Evolutionary conservation across 2,113 vertebrate genomes (phyloP), one percentile per base, ranked within the genome.

Genomic region (Ariopsis seemanni): DNA sequence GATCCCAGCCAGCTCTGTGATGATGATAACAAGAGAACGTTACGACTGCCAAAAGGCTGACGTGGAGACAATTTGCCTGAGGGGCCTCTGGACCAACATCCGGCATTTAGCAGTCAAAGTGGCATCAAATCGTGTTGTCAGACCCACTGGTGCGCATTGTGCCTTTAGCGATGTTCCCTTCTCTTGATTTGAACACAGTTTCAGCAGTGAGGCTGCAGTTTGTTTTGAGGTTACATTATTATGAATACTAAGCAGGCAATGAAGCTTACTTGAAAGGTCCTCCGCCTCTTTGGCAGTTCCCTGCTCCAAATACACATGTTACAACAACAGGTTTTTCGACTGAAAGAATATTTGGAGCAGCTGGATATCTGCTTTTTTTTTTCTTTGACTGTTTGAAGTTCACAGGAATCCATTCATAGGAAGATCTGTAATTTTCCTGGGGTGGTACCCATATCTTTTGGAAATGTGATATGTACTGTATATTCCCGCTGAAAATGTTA

Each of bases 1-100:
- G 75, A 82, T 58, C 83, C 60, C 48, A 74, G 86, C 85, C 65
- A 17, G 50, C 30, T 81, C 85, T 81, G 71, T 92, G 93, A 93
- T 90, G 93, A 93, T 90, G 91, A 89, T 91, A 92, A 92, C 87
- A 86, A 89, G 89, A 90, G 86, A 90, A 91, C 42, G 86, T 91
- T 90, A 91, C 89, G 87, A 86, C 90, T 85, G 86, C 89, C 89
- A 90, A 86, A 91, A 91, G 93, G 93, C 91, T 90, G 87, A 89
- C 89, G 92, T 93, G 89, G 90, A 92, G 90, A 90, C 77, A 81
- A 34, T 60, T 72, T 53, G 84, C 92, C 92, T 58, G 85, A 92
- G 91, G 91, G 90, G 30, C 48, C 72, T 62, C 86, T 75, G 89
- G 79, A 90, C 83, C 72, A 58, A 89, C 83, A 88, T 87, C 82